Conservation (phyloP, 2,797 vertebrate species). For the Acestrorhynchus altus region DNA sequence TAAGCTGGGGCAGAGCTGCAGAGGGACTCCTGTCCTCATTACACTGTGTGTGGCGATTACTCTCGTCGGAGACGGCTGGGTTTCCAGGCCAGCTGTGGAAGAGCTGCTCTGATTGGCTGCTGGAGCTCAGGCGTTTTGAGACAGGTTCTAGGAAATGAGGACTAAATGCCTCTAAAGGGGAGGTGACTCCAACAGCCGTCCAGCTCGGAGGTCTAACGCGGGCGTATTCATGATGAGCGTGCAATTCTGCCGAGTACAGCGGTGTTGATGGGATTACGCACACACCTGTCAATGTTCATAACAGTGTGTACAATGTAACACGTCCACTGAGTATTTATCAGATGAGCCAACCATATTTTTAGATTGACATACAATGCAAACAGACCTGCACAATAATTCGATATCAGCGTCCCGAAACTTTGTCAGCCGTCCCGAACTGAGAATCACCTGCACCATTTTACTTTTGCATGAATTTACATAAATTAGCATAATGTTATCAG, state of each 20-base stretch:
- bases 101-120: slow-evolving; percentile 48
- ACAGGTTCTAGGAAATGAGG: slow-evolving; percentile 12
- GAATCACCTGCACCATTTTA: too few relatives aligned
- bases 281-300: too few relatives aligned
- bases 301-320: too few relatives aligned
- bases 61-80: slow-evolving; percentile 29
- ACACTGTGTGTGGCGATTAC: slow-evolving; percentile 35
- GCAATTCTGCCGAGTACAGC: neutral
- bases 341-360: too few relatives aligned
- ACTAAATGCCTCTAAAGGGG: slow-evolving; percentile 33
- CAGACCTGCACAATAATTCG: too few relatives aligned
- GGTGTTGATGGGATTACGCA: too few relatives aligned
- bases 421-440: too few relatives aligned
- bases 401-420: too few relatives aligned
- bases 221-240: neutral
- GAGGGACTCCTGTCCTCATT: slow-evolving; percentile 70
- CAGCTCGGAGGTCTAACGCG: neutral
- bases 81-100: slow-evolving; percentile 66
- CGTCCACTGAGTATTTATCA: too few relatives aligned
- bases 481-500: too few relatives aligned
- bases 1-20: slow-evolving; percentile 34
- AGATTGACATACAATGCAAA: too few relatives aligned
- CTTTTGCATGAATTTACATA: too few relatives aligned
- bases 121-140: slow-evolving; percentile 38
- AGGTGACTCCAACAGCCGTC: neutral